phyloP scores from a whole-genome alignment of 2,888 invertebrate genomes.

The Mesochorus sp. region DNA sequence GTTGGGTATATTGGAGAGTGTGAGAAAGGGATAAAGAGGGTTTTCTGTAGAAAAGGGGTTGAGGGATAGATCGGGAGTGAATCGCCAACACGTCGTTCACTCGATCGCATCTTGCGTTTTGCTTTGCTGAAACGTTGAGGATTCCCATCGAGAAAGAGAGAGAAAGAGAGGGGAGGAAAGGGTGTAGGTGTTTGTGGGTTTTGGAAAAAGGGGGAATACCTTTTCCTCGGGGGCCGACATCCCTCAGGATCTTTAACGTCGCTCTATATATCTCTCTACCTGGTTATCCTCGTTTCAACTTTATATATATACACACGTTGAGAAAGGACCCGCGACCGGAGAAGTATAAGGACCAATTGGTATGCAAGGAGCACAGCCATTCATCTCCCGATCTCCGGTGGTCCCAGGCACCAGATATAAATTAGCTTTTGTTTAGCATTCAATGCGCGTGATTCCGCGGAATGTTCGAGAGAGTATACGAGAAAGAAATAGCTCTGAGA shows the following conservation, averaged over 20 bases:
- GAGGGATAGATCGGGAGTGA: constrained; percentile 58
- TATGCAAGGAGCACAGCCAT: constrained; percentile 81
- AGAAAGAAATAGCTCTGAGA: constrained; percentile 33
- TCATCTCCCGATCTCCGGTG: constrained; percentile 81
- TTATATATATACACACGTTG: constrained; percentile 9
- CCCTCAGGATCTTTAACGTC: constrained; percentile 74
- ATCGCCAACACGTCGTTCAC: constrained; percentile 65
- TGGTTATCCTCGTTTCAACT: constrained; percentile 37
- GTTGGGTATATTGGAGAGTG: constrained; percentile 30
- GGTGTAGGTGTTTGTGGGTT: constrained; percentile 3
- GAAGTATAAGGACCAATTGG: constrained; percentile 71
- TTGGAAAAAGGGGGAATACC: constrained; percentile 38
- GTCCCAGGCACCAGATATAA: constrained; percentile 81
- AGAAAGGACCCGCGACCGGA: constrained; percentile 26
- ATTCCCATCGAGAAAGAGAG: too few relatives aligned
- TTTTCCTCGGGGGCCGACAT: constrained; percentile 55
- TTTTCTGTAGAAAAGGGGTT: constrained; percentile 1
- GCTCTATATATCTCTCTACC: constrained; percentile 47
- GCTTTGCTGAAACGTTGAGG: constrained; percentile 2
- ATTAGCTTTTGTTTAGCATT: constrained; percentile 82
- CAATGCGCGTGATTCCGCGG: constrained; percentile 75
- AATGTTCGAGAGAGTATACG: constrained; percentile 64
- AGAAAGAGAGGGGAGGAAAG: background rate
- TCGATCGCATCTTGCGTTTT: constrained; percentile 31
- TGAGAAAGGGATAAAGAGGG: constrained; percentile 39